Percentiles rank a stretch among this genome's conserved stretches.
Evolutionary conservation across 2,797 vertebrate species (phyloP).

Genomic region (Leptodactylus fallax): DNA sequence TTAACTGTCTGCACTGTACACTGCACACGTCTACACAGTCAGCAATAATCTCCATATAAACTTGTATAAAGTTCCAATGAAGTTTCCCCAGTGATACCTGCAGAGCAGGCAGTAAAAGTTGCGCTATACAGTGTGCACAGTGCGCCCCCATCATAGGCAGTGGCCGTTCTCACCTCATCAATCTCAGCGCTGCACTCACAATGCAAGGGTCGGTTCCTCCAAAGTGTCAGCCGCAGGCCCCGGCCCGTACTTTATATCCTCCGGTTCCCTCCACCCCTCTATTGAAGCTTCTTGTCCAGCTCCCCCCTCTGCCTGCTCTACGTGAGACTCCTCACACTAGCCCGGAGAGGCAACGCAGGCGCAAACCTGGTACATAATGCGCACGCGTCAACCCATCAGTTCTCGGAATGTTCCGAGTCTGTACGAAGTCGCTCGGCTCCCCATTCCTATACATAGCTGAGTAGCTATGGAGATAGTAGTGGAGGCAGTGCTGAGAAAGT

Average conservation of each 20-base stretch:
- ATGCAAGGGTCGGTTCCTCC: not conserved
- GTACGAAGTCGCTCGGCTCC: not conserved
- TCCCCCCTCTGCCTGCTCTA: conserved; percentile 19
- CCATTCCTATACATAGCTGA: not conserved
- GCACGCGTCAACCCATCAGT: not conserved
- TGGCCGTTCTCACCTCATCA: conserved; percentile 13
- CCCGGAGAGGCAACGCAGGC: conserved; percentile 13
- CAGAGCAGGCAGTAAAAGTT: not conserved
- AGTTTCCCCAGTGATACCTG: not conserved
- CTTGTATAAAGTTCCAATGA: not conserved
- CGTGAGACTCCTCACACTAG: conserved; percentile 57
- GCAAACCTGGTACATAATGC: not conserved
- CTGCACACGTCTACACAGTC: not conserved
- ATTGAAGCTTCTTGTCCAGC: not conserved
- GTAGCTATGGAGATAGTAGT: not conserved
- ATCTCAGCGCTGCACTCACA: not conserved
- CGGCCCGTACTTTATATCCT: conserved; percentile 48
- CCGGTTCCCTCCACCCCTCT: conserved; percentile 37
- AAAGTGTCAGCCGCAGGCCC: conserved; percentile 44
- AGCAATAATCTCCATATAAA: not conserved
- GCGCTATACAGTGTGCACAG: too few relatives aligned
- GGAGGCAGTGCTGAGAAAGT: not conserved
- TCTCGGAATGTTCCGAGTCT: not conserved
- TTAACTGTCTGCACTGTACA: too few relatives aligned
- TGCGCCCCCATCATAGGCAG: not conserved